These are phyloP conservation scores for Glomeris maerens DNA, from an alignment of 1,140 invertebrate genomes.

Conservation along the genomic window DNA sequence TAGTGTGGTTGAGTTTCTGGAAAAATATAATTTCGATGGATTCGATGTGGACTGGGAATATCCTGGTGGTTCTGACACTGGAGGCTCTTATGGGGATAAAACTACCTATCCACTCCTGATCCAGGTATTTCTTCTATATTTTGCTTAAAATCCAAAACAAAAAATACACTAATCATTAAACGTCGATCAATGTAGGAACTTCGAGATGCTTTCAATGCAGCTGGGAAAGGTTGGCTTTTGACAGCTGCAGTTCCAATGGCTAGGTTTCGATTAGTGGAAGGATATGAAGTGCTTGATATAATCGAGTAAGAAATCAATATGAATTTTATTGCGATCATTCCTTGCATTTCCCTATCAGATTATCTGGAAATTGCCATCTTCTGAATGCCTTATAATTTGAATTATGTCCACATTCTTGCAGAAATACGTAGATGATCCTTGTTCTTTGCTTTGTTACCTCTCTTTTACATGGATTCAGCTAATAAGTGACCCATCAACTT, in stretches of 20 bases:
- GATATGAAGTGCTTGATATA: constrained; percentile 72
- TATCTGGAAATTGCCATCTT: no score
- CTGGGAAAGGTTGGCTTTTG: constrained; percentile 61
- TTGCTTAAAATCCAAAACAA: no score
- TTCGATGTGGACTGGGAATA: constrained; percentile 35
- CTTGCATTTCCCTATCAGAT: no score
- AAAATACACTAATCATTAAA: not conserved
- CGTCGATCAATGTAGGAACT: constrained; percentile 33
- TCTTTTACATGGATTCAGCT: no score
- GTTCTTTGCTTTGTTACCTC: no score
- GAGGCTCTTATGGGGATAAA: constrained; percentile 69
- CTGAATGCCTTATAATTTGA: no score
- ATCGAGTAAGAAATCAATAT: constrained; percentile 3
- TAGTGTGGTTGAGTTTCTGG: constrained; percentile 25
- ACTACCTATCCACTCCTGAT: constrained; percentile 47
- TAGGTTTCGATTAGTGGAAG: constrained; percentile 67
- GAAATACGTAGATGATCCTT: no score
- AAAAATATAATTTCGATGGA: constrained; percentile 30
- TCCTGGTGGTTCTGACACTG: constrained; percentile 33
- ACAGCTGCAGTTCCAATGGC: constrained; percentile 74
- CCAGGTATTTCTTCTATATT: constrained; percentile 40
- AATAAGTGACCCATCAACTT: no score
- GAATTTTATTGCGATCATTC: no score
- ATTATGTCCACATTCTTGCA: no score
- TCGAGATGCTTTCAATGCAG: constrained; percentile 55